Base-by-base conservation (phyloP, 2,888 invertebrate genomes). In the Pyrgus malvae region DNA sequence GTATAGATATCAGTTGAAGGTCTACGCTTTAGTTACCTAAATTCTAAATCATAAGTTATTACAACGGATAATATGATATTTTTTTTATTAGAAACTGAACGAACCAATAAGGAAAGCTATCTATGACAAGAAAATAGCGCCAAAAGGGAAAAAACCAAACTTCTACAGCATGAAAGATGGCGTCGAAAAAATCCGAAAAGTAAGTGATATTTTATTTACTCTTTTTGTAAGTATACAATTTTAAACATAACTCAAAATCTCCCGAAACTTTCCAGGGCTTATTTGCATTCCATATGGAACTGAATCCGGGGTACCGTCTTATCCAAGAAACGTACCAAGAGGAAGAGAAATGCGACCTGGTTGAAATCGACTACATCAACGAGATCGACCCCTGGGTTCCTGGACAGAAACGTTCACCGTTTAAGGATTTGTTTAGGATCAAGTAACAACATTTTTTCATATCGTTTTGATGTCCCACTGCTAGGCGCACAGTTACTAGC, bases 271-370 rank as follows among this genome's bases (percentile, higher is more conserved):
- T n/a, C n/a, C n/a, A 91, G 78, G 92, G 91, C 25, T 69, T 92
- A 0, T 92, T 91, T 61, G 92, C 92, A 0, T 92, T 92, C 61
- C 91, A 93, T 74, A 91, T 91, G 72, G 93, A 93, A 63, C 61
- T 83, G 27, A 90, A 92, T 46, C 83, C 91, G 0, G 91, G 91
- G 0, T 93, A 92, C 69, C 83, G 92, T 23, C 71, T 92, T 11
- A 90, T 93, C 48, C 91, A 91, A 62, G 91, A 92, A 62, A 92
- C 92, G 0, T 93, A 87, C 63, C 81, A 80, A 8, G 93, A 93
- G 59, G 86, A 91, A 2, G 93, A 93, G 68, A 93, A 93, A 60
- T 93, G 93, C 53, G 92, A 92, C 25, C 72, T 93, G 41, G 90
- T 91, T 27, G 92, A 92, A 62, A 91, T 93, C 0, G 85, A 87